Conservation (phyloP, 2,113 vertebrate genomes). For the Vulpes vulpes region DNA sequence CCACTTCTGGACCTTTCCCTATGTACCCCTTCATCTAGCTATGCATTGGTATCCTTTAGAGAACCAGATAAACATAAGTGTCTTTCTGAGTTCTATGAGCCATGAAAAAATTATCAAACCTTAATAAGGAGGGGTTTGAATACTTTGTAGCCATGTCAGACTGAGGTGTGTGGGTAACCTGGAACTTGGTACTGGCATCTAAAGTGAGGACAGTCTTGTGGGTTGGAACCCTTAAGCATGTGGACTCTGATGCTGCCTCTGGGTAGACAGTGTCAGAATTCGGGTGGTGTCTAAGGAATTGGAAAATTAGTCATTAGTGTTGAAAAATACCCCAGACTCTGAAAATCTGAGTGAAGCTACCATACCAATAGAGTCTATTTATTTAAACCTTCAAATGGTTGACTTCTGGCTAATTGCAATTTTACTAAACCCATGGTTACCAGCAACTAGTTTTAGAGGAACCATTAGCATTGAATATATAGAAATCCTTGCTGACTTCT, state of each 20-base stretch:
- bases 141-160: too few relatives aligned
- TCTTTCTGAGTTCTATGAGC: not conserved
- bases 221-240: not conserved
- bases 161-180: not conserved
- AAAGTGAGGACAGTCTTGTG: not conserved
- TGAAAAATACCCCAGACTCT: not conserved
- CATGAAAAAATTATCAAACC: not conserved
- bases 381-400: not conserved
- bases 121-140: not conserved
- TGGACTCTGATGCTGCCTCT: not conserved
- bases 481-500: conserved; percentile 7
- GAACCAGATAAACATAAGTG: not conserved
- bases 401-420: not conserved
- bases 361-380: not conserved
- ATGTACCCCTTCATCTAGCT: not conserved
- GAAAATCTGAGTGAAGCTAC: not conserved
- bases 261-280: not conserved
- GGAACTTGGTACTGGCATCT: not conserved
- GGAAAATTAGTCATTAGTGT: not conserved
- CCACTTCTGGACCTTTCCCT: not conserved
- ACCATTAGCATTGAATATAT: not conserved
- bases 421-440: not conserved
- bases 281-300: not conserved
- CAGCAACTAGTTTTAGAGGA: not conserved
- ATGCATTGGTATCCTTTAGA: not conserved